These are phyloP conservation scores for Ecdyonurus torrentis DNA, from an alignment of 2,888 invertebrate genomes.

Conservation along the genomic window DNA sequence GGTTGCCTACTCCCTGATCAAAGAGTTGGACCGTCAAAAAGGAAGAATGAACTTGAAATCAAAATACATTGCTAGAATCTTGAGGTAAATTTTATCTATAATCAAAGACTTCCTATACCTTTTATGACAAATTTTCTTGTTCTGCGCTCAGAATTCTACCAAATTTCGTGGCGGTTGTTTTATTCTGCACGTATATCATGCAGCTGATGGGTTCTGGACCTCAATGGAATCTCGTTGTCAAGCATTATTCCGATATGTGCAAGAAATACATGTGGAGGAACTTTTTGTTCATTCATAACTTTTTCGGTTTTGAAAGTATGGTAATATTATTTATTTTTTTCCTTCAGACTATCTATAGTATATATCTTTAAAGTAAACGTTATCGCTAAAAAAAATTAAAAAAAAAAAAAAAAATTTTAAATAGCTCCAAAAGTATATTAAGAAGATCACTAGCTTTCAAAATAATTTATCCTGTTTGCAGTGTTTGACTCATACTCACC, in stretches of 20 bases:
- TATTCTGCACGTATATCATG: constrained; percentile 37
- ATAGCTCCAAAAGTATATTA: neutral
- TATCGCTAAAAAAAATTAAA: neutral
- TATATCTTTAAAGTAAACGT: neutral
- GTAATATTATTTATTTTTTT: constrained; percentile 20
- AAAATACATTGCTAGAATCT: constrained; percentile 34
- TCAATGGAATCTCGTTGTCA: constrained; percentile 38
- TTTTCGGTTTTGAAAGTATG: constrained; percentile 41
- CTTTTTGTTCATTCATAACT: constrained; percentile 38
- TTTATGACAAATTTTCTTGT: neutral
- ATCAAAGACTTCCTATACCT: neutral
- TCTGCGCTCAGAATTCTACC: constrained; percentile 30
- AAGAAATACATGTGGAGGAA: constrained; percentile 40
- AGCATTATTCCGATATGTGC: constrained; percentile 35
- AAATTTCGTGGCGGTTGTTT: constrained; percentile 32
- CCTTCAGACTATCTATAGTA: neutral
- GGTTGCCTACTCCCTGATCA: constrained; percentile 34
- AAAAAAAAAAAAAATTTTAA: neutral
- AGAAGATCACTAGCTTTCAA: constrained; percentile 6
- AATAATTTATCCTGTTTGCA: constrained; percentile 22
- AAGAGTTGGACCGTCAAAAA: constrained; percentile 30
- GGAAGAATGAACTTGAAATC: constrained; percentile 32
- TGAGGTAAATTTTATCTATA: constrained; percentile 32
- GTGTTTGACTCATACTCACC: constrained; percentile 56
- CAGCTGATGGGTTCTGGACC: constrained; percentile 36